A percentile compares a stretch with the other conserved stretches of the same genome.
phyloP scores from a whole-genome alignment of 2,888 invertebrate species.

The Adelphocoris suturalis region DNA sequence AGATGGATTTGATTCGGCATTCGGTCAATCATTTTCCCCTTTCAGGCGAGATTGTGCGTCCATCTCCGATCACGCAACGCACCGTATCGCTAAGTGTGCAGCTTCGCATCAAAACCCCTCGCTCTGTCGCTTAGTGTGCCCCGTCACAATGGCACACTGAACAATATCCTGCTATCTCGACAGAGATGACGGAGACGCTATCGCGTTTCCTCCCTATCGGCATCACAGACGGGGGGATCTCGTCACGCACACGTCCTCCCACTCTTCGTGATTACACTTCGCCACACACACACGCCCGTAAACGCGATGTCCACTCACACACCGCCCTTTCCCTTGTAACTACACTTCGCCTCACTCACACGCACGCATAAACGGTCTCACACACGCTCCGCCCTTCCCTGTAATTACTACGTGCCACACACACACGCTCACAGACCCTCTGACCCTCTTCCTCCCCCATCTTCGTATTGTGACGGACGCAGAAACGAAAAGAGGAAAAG shows the following conservation, averaged over 20 bases:
- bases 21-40: not conserved
- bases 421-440: not conserved
- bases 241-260: not conserved
- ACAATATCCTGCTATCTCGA: not conserved
- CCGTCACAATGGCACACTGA: not conserved
- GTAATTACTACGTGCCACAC: not conserved
- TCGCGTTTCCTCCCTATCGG: constrained; percentile 20
- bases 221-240: not conserved
- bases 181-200: constrained; percentile 2
- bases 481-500: not conserved
- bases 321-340: not conserved
- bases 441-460: no score
- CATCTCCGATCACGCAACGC: not conserved
- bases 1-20: not conserved
- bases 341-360: not conserved
- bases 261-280: not conserved
- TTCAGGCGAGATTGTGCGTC: not conserved
- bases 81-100: not conserved
- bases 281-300: not conserved
- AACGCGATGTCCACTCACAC: not conserved
- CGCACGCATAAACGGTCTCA: no score
- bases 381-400: not conserved
- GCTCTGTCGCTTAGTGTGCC: not conserved
- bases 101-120: not conserved
- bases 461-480: not conserved